These are phyloP conservation scores for Silurus meridionalis DNA, from an alignment of 2,113 vertebrate genomes.

Conservation along the genomic window DNA sequence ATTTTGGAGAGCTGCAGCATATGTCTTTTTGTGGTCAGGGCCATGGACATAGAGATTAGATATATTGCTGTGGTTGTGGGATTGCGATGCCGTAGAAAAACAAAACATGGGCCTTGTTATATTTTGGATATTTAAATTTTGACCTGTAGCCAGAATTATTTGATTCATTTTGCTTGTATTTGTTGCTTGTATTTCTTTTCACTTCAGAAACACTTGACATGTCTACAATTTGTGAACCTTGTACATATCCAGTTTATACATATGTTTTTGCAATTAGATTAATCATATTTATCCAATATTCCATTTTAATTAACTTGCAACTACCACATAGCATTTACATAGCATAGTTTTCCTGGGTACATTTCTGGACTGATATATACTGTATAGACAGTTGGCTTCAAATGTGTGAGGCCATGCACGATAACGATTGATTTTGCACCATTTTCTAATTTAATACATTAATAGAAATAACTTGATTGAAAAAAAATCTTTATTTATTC, in stretches of 20 bases:
- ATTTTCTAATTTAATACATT: not conserved
- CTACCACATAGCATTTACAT: not conserved
- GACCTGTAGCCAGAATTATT: not conserved
- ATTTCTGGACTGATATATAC: not conserved
- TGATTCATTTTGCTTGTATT: not conserved
- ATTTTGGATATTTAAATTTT: slow-evolving; percentile 9
- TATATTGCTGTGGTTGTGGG: slow-evolving; percentile 47
- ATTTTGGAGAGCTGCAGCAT: slow-evolving; percentile 45
- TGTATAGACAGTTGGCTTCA: not conserved
- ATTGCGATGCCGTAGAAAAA: slow-evolving; percentile 34
- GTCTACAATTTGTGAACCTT: not conserved
- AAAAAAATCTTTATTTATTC: not conserved
- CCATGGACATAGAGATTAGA: slow-evolving; percentile 38
- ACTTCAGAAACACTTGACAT: not conserved
- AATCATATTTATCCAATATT: slow-evolving; percentile 1
- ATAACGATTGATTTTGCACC: not conserved
- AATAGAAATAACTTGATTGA: not conserved
- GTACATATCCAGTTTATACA: not conserved
- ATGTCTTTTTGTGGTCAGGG: slow-evolving; percentile 46
- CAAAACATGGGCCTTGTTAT: slow-evolving; percentile 42
- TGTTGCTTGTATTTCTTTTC: not conserved
- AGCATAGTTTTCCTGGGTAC: not conserved
- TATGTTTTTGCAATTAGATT: not conserved
- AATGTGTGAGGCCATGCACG: not conserved
- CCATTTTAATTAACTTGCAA: not conserved